Base-by-base conservation (phyloP, 2,113 vertebrate species). In the Bubo scandiacus region DNA sequence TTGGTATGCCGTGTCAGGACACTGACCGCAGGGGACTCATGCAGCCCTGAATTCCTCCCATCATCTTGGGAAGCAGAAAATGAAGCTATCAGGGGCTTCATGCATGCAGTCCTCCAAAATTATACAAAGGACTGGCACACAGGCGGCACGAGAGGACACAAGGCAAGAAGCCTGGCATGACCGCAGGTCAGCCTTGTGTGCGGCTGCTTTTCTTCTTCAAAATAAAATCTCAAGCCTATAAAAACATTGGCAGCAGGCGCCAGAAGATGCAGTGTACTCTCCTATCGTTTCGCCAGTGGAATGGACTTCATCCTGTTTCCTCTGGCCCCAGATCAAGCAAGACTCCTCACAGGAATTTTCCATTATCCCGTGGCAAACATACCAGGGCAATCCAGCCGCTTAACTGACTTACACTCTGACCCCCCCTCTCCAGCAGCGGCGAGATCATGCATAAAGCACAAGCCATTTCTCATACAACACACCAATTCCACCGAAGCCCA, bases 241-340 rank as follows among this genome's bases (percentile, higher is more conserved):
- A 78, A 96, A 95, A 71, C 45, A 63, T 38, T 91, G 94, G 95
- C 96, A 90, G 93, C 83, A 23, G 89, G 63, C 17, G 1, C 92
- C 75, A 72, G 96, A 96, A 97, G 96, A 93, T 63, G 74, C 92
- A 86, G 86, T 0, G 59, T 5, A 23, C 81, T 43, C 83, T 36
- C 62, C 78, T 75, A 47, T 88, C 54, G 3, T 40, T 92, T 21
- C 0, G 0, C 68, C 18, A 19, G 81, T 88, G 93, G 83, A 95
- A 95, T 88, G 93, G 95, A 47, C 90, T 66, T 66, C 92, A 93
- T 94, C 92, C 96, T 96, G 96, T 96, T 94, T 96, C 90, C 77
- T 68, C 96, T 97, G 97, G 97, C 96, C 65, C 62, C n/a, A 34
- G 90, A 94, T 91, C 96, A 97, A 96, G 95, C 78, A 62, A 62